phyloP scores from a whole-genome alignment of 1,140 invertebrate genomes.

The Alviniconcha marisindica region DNA sequence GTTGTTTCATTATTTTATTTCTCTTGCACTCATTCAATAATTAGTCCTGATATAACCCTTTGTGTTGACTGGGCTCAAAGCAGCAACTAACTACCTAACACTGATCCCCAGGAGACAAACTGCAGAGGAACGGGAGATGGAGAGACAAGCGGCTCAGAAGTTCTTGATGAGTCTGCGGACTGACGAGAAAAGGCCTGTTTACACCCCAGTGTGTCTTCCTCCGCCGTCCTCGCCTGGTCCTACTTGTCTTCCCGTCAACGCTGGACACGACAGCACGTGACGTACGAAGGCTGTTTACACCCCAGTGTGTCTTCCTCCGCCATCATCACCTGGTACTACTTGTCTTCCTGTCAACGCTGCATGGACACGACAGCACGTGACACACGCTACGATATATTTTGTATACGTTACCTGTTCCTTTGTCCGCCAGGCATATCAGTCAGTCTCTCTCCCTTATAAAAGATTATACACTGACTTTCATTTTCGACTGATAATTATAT shows the following conservation, averaged over 20 bases:
- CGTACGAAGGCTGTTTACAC: conserved; percentile 31
- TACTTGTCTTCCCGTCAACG: neutral
- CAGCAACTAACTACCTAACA: neutral
- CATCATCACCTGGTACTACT: neutral
- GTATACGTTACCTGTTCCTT: too few species aligned
- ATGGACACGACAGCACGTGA: too few species aligned
- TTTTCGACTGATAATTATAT: too few species aligned
- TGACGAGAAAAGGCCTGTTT: conserved; percentile 31
- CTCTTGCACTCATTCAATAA: too few species aligned
- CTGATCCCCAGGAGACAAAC: conserved; percentile 92
- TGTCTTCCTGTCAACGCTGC: neutral
- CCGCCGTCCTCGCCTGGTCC: neutral
- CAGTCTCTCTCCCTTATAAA: too few species aligned
- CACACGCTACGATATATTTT: too few species aligned
- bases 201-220: conserved; percentile 26
- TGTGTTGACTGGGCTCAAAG: too few species aligned
- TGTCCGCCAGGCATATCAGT: too few species aligned
- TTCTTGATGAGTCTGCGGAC: conserved; percentile 91
- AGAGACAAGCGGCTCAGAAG: conserved; percentile 96
- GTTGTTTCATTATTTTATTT: too few species aligned
- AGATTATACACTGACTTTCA: too few species aligned
- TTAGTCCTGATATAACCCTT: too few species aligned
- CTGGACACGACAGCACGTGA: too few species aligned
- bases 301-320: conserved; percentile 27
- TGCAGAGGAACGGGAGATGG: conserved; percentile 96